These are phyloP conservation scores for Coryphaenoides rupestris DNA, from an alignment of 2,113 vertebrate species.

Conservation along the genomic window DNA sequence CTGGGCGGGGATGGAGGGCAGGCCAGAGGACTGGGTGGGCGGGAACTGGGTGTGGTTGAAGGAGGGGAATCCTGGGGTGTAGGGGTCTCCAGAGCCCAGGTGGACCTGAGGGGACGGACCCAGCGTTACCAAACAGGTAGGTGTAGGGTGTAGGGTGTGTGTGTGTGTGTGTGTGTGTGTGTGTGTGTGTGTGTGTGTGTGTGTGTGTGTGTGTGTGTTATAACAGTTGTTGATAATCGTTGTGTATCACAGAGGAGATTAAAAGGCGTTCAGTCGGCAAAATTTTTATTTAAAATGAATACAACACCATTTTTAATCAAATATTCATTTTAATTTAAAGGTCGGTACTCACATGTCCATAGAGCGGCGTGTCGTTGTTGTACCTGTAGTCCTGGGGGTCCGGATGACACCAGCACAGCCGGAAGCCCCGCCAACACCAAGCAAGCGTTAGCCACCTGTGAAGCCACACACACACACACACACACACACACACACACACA, in stretches of 20 bases:
- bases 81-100: slow-evolving; percentile 90
- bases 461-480: no score
- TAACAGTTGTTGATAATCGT: no score
- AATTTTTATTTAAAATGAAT: no score
- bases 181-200: no score
- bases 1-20: slow-evolving; percentile 87
- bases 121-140: background rate
- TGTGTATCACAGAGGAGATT: no score
- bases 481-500: no score
- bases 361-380: slow-evolving; percentile 45
- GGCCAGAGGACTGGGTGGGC: slow-evolving; percentile 80
- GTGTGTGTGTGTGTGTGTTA: no score
- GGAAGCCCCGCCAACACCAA: slow-evolving; percentile 60
- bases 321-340: no score
- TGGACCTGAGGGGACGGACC: slow-evolving; percentile 80
- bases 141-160: no score
- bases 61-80: slow-evolving; percentile 94
- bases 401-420: slow-evolving; percentile 85
- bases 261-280: no score
- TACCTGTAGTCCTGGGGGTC: slow-evolving; percentile 45
- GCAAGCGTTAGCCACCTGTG: slow-evolving; percentile 87
- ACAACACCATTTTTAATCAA: no score
- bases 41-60: slow-evolving; percentile 93
- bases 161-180: no score
- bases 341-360: slow-evolving; percentile 83